phyloP scores from a whole-genome alignment of 2,888 invertebrate genomes.

The Limulus polyphemus region DNA sequence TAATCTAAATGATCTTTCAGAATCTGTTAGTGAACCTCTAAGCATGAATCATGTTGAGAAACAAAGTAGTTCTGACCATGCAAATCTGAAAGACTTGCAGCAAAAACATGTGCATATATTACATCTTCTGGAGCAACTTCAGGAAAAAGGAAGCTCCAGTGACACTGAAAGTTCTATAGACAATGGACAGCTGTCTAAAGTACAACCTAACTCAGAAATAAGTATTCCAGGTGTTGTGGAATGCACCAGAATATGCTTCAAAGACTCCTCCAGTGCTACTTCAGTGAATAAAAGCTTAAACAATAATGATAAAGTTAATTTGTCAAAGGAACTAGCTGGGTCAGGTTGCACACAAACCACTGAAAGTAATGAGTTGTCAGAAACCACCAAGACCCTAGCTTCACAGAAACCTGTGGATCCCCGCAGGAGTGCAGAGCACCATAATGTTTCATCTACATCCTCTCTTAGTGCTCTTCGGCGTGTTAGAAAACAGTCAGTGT shows the following conservation, averaged over 20 bases:
- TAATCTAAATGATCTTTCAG: too few species aligned
- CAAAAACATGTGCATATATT: slow-evolving; percentile 34
- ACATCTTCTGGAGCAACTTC: slow-evolving; percentile 33
- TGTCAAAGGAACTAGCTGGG: neutral
- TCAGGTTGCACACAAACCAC: neutral
- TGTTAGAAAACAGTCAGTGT: too few species aligned
- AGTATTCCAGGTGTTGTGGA: slow-evolving; percentile 8
- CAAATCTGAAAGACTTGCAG: slow-evolving; percentile 29
- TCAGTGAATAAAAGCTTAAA: neutral
- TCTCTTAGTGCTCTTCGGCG: too few species aligned
- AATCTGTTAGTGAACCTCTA: too few species aligned
- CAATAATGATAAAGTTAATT: neutral
- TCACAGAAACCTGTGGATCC: too few species aligned
- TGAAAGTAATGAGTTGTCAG: neutral
- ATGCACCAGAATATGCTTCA: slow-evolving; percentile 7
- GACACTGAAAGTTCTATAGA: slow-evolving; percentile 19
- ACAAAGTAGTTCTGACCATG: slow-evolving; percentile 3
- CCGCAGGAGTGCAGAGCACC: too few species aligned
- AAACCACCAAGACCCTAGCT: too few species aligned
- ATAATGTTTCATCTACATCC: too few species aligned
- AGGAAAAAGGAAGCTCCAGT: slow-evolving; percentile 31
- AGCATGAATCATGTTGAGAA: too few species aligned
- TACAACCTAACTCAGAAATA: slow-evolving; percentile 7
- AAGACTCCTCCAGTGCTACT: slow-evolving; percentile 5
- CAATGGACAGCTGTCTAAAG: slow-evolving; percentile 7